Evolutionary conservation across 53 echinoderm and acorn worm genomes (phyloP).

Genomic region (Patiria pectinifera): DNA sequence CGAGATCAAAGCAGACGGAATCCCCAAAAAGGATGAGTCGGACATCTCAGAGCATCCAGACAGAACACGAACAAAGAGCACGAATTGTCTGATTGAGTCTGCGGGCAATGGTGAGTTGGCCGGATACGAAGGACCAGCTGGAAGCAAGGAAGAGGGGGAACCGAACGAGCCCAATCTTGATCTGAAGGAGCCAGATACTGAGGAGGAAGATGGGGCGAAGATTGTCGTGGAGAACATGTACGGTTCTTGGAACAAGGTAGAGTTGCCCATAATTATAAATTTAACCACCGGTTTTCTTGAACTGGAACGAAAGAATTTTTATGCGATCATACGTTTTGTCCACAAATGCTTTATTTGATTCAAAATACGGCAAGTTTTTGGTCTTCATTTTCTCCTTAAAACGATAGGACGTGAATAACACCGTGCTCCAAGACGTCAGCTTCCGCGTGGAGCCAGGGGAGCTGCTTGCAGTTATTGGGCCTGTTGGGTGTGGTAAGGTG

Average conservation of each 20-base stretch:
- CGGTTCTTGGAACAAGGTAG: constrained; percentile 49
- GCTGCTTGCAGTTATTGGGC: constrained; percentile 90
- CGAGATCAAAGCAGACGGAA: not conserved
- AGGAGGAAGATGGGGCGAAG: not conserved
- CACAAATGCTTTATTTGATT: not conserved
- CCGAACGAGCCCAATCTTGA: not conserved
- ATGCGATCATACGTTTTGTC: not conserved
- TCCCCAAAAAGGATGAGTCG: not conserved
- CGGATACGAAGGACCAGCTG: not conserved
- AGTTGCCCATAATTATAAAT: not conserved
- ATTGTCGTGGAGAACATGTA: constrained; percentile 22
- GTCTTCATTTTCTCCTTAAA: not conserved
- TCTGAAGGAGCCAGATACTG: not conserved
- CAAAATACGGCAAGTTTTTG: not conserved
- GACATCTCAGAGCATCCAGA: not conserved
- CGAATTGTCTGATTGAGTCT: not conserved
- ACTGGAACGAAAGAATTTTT: not conserved
- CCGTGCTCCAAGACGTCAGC: constrained; percentile 31
- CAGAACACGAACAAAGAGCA: not conserved
- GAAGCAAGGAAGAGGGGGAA: not conserved
- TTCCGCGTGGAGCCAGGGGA: constrained; percentile 78
- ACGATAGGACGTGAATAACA: not conserved
- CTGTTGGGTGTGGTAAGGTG: constrained; percentile 94
- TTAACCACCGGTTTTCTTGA: not conserved
- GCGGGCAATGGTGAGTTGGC: not conserved